Base-by-base conservation (phyloP, 2,888 invertebrate genomes). In the Penaeus monodon region DNA sequence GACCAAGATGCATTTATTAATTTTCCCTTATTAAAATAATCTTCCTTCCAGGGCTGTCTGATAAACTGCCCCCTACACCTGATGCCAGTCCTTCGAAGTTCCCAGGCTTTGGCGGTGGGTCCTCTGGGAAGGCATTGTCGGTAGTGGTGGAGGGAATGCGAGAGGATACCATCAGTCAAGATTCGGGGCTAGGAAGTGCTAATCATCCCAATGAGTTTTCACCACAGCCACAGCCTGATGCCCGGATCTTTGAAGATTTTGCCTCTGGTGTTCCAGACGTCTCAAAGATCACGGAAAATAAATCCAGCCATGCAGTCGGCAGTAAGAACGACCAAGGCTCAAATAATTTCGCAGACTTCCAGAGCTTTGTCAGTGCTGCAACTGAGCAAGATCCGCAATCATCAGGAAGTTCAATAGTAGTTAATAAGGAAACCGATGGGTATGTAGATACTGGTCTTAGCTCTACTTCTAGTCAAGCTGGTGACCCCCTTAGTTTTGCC, bases 31-130 rank as follows among this genome's bases (percentile, higher is more conserved):
- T 76, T 17, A 76, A n/a, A 38, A n/a, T 49, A 76, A 1, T 49
- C 57, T 12, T 63, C 24, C 33, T 88, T 82, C 33, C 70, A 89
- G 89, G 89, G 20, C 81, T 89, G 27, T 89, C 89, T 27, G 89
- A 89, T 74, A 89, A 89, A 68, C 81, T 89, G 20, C 89, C 89
- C 24, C 86, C 86, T n/a, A 86, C 89, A 33, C 89, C 89, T n/a
- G 80, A 85, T 38, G 65, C 44, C 80, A 88, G 86, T 29, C 88
- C 88, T 38, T 57, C 81, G 27, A 84, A 83, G 73, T 68, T 70
- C 44, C 65, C 73, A 33, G 73, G 74, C 14, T 20, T 64, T 12
- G 49, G 65, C 14, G 29, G 29, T 8, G 81, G 74, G n/a, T 24
- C 73, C 57, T 44, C 74, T 22, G 80, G 68, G 12, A 68, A 64